Evolutionary conservation across 2,888 invertebrate species (phyloP), one percentile per base, ranked within the genome.

Genomic region (Polyommatus icarus): DNA sequence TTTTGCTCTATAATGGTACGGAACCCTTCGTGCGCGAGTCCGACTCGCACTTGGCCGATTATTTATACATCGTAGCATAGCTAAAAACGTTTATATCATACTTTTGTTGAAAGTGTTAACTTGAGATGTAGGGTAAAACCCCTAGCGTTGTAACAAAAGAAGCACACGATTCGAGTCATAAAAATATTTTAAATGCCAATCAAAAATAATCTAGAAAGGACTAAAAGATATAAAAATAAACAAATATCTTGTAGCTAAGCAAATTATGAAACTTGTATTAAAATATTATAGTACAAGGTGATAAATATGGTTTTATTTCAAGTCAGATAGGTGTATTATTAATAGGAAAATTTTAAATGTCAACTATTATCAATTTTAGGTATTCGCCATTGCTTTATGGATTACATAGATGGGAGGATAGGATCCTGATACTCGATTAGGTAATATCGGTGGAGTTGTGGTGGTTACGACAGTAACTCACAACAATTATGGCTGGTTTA

Each of bases 231-330:
- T 75, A 29, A 50, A 73, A 46, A 20, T 54, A 50, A 24, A 29
- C 24, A 29, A 75, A 32, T 54, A 29, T 20, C 0, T 75, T 75
- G 75, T 75, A 75, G 75, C 75, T 75, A 54, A 50, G 75, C 75
- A 75, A 75, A 75, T 75, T 75, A 75, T 75, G 29, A 75, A 29
- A 75, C 29, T 29, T 8, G 50, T 75, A 50, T 67, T 72, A 54
- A 50, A 20, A 75, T 75, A 46, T 73, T 20, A 46, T 73, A 12
- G 40, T 73, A 50, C 75, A 75, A 20, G 50, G 72, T 76, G 20
- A 76, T 72, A 75, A 78, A 72, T 79, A 78, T 77, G 59, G 15
- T 24, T 12, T 67, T 40, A 76, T 71, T 32, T 46, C 46, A 50
- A 50, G 40, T 59, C 15, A 75, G 75, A n/a, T 40, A 29, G 54